Percentiles rank a stretch among this genome's conserved stretches.
Conservation (phyloP, 2,888 invertebrate species). For the Elysia crispata region DNA sequence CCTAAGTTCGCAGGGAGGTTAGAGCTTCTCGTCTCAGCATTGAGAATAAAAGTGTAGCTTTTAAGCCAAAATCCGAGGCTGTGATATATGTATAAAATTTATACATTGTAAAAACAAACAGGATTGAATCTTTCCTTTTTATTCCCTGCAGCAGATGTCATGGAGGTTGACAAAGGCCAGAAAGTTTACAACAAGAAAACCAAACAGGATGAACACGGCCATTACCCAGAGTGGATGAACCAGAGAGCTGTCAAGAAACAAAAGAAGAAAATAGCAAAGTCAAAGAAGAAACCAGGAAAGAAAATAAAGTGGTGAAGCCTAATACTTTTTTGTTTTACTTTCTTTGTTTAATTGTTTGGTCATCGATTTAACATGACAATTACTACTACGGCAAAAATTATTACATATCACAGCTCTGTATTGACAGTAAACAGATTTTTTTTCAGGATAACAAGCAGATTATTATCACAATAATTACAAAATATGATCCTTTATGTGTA, state of each 20-base stretch:
- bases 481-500: no score
- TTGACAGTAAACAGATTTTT: no score
- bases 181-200: constrained; percentile 80
- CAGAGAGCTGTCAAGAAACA: constrained; percentile 84
- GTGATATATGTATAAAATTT: background rate
- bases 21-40: no score
- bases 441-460: no score
- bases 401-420: no score
- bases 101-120: background rate
- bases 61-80: no score
- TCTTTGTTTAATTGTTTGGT: no score
- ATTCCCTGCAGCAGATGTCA: constrained; percentile 41
- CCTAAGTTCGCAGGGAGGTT: no score
- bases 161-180: constrained; percentile 45
- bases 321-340: no score
- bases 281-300: constrained; percentile 47
- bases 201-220: constrained; percentile 79
- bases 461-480: no score
- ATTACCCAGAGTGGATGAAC: constrained; percentile 90
- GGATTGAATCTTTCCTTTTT: background rate
- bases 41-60: background rate
- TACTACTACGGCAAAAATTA: no score
- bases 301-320: constrained; percentile 40
- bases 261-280: constrained; percentile 78
- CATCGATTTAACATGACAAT: no score